Conservation (phyloP, 64 coral and sea anemone genomes). For the Catalaphyllia jardinei region DNA sequence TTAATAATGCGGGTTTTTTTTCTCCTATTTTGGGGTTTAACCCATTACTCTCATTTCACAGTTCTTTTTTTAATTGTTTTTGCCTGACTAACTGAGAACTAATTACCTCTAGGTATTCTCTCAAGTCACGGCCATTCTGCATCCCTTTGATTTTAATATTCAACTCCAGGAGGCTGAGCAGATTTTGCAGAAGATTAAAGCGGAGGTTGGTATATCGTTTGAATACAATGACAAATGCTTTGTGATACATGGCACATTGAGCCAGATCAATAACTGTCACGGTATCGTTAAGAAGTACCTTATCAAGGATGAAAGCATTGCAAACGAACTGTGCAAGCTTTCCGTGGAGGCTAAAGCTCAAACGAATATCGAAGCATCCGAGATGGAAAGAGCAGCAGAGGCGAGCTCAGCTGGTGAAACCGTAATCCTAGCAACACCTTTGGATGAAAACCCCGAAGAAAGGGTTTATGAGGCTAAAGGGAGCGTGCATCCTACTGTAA, state of each 20-base stretch:
- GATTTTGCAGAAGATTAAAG: constrained; percentile 4
- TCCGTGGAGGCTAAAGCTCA: not conserved
- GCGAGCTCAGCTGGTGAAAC: not conserved
- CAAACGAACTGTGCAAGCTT: not conserved
- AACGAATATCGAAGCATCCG: not conserved
- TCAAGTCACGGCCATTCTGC: constrained; percentile 1
- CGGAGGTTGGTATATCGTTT: not conserved
- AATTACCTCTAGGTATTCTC: constrained; percentile 5
- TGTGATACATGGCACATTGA: constrained; percentile 4
- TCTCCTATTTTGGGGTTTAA: too few relatives aligned
- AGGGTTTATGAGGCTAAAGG: not conserved
- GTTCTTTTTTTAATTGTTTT: too few relatives aligned
- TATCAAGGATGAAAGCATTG: not conserved
- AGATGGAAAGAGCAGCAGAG: not conserved
- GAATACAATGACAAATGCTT: not conserved
- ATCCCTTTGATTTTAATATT: not conserved
- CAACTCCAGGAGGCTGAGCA: not conserved
- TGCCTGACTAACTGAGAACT: not conserved
- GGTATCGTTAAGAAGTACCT: not conserved
- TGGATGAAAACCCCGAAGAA: not conserved
- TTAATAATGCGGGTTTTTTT: too few relatives aligned
- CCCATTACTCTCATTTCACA: too few relatives aligned
- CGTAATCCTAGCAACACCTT: not conserved
- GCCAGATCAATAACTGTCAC: not conserved
- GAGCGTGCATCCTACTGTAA: not conserved